Percentiles rank a stretch among this genome's conserved stretches.
Evolutionary conservation across 2,797 vertebrate genomes (phyloP).

Genomic region (Tokudaia muenninki): DNA sequence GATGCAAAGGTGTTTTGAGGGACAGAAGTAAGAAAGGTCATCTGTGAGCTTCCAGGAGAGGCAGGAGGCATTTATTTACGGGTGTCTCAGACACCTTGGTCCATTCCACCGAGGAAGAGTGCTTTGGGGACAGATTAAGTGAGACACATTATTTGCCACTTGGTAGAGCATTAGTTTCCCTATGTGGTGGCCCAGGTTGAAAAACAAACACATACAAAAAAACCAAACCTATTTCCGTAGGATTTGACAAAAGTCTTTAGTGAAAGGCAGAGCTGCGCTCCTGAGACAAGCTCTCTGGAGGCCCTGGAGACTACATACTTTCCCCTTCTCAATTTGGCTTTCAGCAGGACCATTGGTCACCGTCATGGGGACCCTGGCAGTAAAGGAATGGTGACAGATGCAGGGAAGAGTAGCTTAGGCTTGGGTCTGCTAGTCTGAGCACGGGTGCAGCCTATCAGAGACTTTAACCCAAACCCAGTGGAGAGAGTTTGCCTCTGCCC

Average conservation of each 20-base stretch:
- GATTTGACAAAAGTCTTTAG: neutral
- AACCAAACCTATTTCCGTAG: neutral
- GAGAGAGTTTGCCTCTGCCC: neutral
- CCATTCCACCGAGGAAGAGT: neutral
- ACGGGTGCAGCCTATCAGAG: neutral
- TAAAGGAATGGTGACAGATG: neutral
- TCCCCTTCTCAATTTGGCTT: neutral
- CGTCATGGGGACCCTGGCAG: neutral
- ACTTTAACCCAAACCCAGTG: neutral
- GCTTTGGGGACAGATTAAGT: conserved; percentile 2
- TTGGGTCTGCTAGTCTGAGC: neutral
- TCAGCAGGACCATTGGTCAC: neutral
- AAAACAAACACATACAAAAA: neutral
- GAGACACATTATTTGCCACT: neutral
- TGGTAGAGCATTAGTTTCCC: neutral
- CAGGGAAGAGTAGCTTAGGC: neutral
- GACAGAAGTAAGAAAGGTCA: conserved; percentile 4
- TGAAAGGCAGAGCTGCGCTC: neutral
- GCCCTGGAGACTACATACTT: neutral
- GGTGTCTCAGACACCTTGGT: neutral
- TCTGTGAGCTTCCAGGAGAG: neutral
- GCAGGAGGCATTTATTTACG: neutral
- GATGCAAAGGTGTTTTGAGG: neutral
- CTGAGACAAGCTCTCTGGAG: neutral
- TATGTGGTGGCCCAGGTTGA: neutral